Base-by-base conservation (phyloP, 2,113 vertebrate genomes). In the Gambusia holbrooki region DNA sequence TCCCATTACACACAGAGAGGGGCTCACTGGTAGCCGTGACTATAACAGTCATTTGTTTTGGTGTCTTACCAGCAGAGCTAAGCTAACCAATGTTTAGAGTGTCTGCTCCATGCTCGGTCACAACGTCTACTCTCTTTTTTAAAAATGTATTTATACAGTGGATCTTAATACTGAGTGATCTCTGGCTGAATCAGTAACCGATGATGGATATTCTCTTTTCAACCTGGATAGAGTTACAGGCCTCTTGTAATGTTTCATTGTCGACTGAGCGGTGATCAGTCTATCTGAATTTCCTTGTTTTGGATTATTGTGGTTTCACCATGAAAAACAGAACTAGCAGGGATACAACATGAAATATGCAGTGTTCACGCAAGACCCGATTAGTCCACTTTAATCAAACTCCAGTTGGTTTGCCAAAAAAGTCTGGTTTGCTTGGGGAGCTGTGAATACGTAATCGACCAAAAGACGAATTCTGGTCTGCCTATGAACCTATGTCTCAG, bases 1-100 rank as follows among this genome's bases (percentile, higher is more conserved):
- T 81, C 72, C 74, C 72, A 63, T 84, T 74, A 76, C 61, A n/a
- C 81, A 66, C 29, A 73, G 61, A 83, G 79, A 51, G 10, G 30
- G 35, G 10, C 73, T 73, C 77, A 29, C 14, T 62, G 58, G 79
- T 69, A 61, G 79, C 81, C 15, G 66, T 45, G 69, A 65, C 75
- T 64, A 29, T 71, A 58, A 58, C 17, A 58, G 72, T 84, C 83
- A n/a, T 28, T 15, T 75, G 67, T 80, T 80, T 82, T 30, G 12
- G 19, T 64, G 9, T 30, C 28, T 8, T 32, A 64, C 17, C 62
- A 81, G 66, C 79, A 72, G 7, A 1, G 67, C 22, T 66, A 30
- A 77, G 73, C 66, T 74, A 70, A 77, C 61, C 73, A 11, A 62
- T 70, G 48, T 70, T 81, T 71, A 48, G 10, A 30, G 32, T 14